Base-by-base conservation (phyloP, 2,113 vertebrate species). In the Meriones unguiculatus region DNA sequence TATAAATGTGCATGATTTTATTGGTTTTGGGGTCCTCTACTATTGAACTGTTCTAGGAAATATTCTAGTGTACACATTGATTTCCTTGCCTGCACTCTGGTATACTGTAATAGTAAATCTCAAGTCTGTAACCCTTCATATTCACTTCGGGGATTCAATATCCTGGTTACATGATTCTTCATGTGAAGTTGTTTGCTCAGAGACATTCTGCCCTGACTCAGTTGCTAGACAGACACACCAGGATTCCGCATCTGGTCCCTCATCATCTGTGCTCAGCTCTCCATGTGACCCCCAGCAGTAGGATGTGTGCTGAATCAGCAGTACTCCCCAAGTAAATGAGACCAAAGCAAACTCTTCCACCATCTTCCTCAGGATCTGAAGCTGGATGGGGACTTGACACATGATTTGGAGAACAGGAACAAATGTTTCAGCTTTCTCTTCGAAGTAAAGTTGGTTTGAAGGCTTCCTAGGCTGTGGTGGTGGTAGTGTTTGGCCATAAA, bases 271-370 rank as follows among this genome's bases (percentile, higher is more conserved):
- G 18, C 2, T 24, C 30, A 2, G 17, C 38, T 62, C 22, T 24
- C 38, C 64, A 20, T 0, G 2, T 28, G 18, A 30, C 50, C 22
- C 46, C n/a, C 7, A 72, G 32, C 0, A 3, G 38, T 5, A 62
- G 1, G 0, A 1, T 0, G 6, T 17, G 7, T 14, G 2, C 28
- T 5, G 10, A 15, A 15, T 35, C 0, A 22, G 52, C 7, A 10
- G 18, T 54, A 52, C 15, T 9, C 76, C 41, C 20, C 10, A 0
- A 14, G 70, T 25, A 30, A 84, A 62, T 0, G 50, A 18, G 35
- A 17, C 0, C 7, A 3, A 7, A 0, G 1, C 4, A 24, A 67
- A 20, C 46, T 30, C 14, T 14, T 32, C 0, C 1, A 0, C 12
- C 38, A 0, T 72, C 57, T 96, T 59, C 69, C 17, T 65, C 4